A percentile compares a stretch with the other conserved stretches of the same genome.
These are phyloP conservation scores for Philereme transversata DNA, from an alignment of 2,888 invertebrate genomes.

Conservation along the genomic window DNA sequence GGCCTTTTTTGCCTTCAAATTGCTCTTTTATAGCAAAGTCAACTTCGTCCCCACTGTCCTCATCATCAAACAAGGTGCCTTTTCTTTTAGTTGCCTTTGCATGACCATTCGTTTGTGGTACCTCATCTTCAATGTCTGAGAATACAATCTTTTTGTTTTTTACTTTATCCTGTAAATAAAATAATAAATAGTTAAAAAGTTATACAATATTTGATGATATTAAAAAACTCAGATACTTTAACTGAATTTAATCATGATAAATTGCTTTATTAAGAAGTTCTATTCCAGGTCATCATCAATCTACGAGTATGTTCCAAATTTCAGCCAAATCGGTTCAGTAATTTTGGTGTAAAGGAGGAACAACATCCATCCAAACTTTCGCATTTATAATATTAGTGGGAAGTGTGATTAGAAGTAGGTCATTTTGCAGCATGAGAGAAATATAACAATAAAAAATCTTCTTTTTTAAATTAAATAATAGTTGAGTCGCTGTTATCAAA, in stretches of 20 bases:
- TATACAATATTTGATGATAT: not conserved
- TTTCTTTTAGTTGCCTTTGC: slow-evolving; percentile 30
- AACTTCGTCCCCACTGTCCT: slow-evolving; percentile 79
- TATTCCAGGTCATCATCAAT: too few species aligned
- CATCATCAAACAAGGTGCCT: slow-evolving; percentile 73
- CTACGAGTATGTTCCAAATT: too few species aligned
- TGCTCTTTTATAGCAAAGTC: slow-evolving; percentile 87
- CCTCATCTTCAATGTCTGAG: slow-evolving; percentile 74
- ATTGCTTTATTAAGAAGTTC: too few species aligned
- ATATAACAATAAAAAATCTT: too few species aligned
- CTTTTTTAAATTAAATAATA: too few species aligned
- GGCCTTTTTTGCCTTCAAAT: slow-evolving; percentile 86
- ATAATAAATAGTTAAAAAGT: not conserved
- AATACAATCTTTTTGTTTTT: slow-evolving; percentile 86
- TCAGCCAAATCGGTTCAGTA: too few species aligned
- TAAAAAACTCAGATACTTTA: not conserved
- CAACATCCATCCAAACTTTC: too few species aligned
- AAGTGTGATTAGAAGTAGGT: too few species aligned
- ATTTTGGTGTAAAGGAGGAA: too few species aligned
- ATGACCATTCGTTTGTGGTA: slow-evolving; percentile 26
- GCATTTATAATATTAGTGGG: too few species aligned
- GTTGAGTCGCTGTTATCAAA: too few species aligned
- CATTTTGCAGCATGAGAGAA: too few species aligned
- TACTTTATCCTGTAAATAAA: slow-evolving; percentile 72
- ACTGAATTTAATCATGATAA: not conserved